Base-by-base conservation (phyloP, 2,113 vertebrate genomes). In the Fulica atra region DNA sequence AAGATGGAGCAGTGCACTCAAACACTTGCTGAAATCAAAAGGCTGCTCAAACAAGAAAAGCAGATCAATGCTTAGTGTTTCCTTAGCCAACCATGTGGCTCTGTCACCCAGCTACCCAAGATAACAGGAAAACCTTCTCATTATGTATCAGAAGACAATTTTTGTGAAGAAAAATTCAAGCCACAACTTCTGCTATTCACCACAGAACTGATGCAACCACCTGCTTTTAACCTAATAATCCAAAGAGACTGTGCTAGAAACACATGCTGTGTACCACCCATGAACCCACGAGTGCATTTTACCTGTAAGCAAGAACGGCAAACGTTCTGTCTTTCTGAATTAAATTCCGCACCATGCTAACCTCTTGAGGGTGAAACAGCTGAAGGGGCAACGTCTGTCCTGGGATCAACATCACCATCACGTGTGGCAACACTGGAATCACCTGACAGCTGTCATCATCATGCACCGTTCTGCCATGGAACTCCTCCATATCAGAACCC, bases 401-500 rank as follows among this genome's bases (percentile, higher is more conserved):
- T 1, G 99, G 99, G 56, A 99, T 98, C 86, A 99, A 97, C 98
- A 99, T 99, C 96, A 99, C 98, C 46, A 98, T 97, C 7, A 98
- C 98, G 63, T 99, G 98, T 0, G 99, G 99, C 88, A 99, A 98
- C 83, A 99, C 99, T 0, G 99, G 99, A 51, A 99, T 99, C 83
- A 98, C 98, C 96, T 99, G 99, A 91, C 98, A 99, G 97, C 99
- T 99, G 97, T 99, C 99, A 0, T 99, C 99, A 9, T 99, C 99
- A 2, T 99, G 99, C 81, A 99, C 95, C 0, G 99, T 99, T 19
- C 99, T 98, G 1, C 99, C 99, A 5, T 99, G 99, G 91, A 99
- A 99, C 97, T 99, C 99, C 93, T 99, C 99, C 99, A 99, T 99
- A 89, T 99, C 99, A 14, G 98, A 97, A 10, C 99, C 99, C 95